Percentiles rank a stretch among this genome's conserved stretches.
These are phyloP conservation scores for Copsychus sechellarum DNA, from an alignment of 2,113 vertebrate genomes.

Conservation along the genomic window DNA sequence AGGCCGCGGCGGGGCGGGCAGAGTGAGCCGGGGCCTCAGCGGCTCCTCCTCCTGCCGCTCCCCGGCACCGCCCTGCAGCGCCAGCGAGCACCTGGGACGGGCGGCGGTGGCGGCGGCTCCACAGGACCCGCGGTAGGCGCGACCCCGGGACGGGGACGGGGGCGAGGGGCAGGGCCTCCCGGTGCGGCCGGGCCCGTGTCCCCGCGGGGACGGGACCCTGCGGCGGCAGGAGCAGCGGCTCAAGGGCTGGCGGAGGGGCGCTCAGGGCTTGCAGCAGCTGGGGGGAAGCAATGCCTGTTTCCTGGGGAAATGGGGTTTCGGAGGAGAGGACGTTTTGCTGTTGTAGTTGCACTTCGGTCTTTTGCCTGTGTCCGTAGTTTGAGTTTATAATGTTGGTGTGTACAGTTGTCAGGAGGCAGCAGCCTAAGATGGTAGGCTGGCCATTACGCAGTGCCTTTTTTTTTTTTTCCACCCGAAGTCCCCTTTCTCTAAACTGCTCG, in stretches of 20 bases:
- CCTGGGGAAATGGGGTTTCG: background rate
- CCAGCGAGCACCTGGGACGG: background rate
- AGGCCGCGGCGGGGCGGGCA: background rate
- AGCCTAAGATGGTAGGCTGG: background rate
- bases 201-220: background rate
- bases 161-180: accelerated
- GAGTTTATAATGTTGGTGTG: accelerated
- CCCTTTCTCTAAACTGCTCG: background rate
- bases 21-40: background rate
- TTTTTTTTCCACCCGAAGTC: accelerated
- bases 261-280: background rate
- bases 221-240: background rate
- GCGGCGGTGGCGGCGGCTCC: background rate
- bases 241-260: accelerated
- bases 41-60: background rate
- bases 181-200: background rate
- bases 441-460: background rate
- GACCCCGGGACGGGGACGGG: background rate
- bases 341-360: accelerated
- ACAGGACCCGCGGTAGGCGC: background rate
- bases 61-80: background rate
- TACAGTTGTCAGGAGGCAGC: background rate
- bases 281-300: background rate
- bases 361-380: background rate
- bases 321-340: background rate